Conservation (phyloP, 2,888 invertebrate species). For the Pterostichus niger region DNA sequence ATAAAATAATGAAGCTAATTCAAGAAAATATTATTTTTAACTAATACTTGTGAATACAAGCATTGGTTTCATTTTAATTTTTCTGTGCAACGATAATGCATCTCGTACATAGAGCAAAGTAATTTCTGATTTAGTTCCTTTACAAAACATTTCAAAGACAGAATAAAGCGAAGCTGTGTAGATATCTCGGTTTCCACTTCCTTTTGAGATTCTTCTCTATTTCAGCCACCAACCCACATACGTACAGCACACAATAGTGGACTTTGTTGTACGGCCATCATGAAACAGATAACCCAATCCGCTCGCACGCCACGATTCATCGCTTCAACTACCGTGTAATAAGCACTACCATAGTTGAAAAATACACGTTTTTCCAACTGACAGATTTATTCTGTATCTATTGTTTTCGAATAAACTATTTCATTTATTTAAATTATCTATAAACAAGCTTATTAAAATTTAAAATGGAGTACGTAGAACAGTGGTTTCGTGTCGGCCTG, state of each 20-base stretch:
- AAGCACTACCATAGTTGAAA: background rate
- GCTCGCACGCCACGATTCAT: slow-evolving; percentile 17
- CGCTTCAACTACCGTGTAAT: slow-evolving; percentile 47
- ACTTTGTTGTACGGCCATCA: slow-evolving; percentile 44
- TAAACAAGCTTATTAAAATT: no score
- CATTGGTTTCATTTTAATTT: no score
- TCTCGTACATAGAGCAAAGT: background rate
- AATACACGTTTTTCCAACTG: no score
- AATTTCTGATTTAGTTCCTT: slow-evolving; percentile 45
- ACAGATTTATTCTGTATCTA: no score
- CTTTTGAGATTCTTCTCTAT: slow-evolving; percentile 50
- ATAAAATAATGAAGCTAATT: no score
- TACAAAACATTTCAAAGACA: slow-evolving; percentile 37
- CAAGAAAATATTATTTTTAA: no score
- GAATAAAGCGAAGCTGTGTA: slow-evolving; percentile 36
- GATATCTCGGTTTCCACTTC: slow-evolving; percentile 42
- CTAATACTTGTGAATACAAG: no score
- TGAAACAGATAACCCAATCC: slow-evolving; percentile 44
- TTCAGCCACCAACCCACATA: slow-evolving; percentile 3
- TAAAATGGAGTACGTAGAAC: no score
- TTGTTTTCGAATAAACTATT: no score
- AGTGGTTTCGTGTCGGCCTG: no score
- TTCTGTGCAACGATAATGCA: background rate
- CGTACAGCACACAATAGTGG: slow-evolving; percentile 28
- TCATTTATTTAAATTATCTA: no score